Percentiles rank a stretch among this genome's conserved stretches.
Conservation (phyloP, 1,140 invertebrate species). For the Brachionus manjavacas region DNA sequence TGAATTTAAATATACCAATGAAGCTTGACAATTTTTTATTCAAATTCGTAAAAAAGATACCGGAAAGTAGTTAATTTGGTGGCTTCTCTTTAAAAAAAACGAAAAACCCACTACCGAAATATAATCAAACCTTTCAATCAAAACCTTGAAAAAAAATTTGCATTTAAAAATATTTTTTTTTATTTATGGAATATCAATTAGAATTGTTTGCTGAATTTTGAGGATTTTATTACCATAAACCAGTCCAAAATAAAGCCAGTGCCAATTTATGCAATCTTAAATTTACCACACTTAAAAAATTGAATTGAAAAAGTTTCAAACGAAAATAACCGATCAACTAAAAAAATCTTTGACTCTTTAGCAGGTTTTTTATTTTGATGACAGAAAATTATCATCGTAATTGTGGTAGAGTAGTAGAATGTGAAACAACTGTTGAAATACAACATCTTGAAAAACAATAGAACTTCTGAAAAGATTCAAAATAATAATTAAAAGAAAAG, state of each 20-base stretch:
- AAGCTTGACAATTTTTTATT: not conserved
- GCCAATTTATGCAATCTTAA: too few relatives aligned
- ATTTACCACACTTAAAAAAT: too few relatives aligned
- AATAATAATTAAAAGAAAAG: not conserved
- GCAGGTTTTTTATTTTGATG: not conserved
- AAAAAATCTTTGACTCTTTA: not conserved
- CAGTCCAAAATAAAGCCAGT: too few relatives aligned
- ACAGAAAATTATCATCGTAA: not conserved
- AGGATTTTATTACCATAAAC: too few relatives aligned
- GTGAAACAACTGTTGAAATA: not conserved
- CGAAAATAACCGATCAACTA: too few relatives aligned
- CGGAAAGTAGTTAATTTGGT: not conserved
- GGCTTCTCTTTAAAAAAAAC: not conserved
- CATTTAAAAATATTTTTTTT: too few relatives aligned
- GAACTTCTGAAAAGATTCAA: not conserved
- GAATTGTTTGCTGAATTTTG: too few relatives aligned
- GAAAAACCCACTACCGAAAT: not conserved
- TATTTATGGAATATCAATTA: too few relatives aligned
- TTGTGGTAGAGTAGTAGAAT: not conserved
- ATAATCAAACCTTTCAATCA: not conserved
- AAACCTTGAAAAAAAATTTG: not conserved
- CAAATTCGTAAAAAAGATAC: not conserved
- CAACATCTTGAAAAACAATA: not conserved
- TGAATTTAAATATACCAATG: not conserved
- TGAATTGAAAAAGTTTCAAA: too few relatives aligned